phyloP scores from a whole-genome alignment of 2,113 vertebrate species.

The Heliornis fulica region DNA sequence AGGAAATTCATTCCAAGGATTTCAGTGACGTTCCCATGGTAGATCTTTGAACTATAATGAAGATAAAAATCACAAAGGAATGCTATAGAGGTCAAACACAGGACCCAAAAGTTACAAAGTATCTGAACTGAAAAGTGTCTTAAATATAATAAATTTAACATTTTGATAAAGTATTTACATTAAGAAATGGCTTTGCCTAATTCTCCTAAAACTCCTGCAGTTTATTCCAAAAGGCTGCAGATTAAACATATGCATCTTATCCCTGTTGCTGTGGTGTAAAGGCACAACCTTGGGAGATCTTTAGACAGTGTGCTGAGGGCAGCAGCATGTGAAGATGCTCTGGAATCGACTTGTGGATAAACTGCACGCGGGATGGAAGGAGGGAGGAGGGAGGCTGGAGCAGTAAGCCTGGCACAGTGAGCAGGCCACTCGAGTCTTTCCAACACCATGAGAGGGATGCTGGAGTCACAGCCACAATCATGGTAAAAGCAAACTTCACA shows the following conservation, averaged over 20 bases:
- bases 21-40: conserved; percentile 64
- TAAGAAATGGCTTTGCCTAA: background rate
- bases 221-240: background rate
- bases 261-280: background rate
- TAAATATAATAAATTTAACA: background rate
- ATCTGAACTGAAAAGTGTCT: background rate
- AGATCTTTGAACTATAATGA: conserved; percentile 8
- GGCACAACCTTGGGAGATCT: background rate
- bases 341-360: background rate
- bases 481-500: background rate
- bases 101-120: background rate
- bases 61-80: conserved; percentile 65
- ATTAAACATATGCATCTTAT: background rate
- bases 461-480: background rate
- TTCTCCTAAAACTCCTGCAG: background rate
- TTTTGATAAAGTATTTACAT: background rate
- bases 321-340: background rate
- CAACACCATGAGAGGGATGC: background rate
- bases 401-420: fast-evolving
- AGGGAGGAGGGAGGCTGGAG: background rate
- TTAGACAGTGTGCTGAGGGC: background rate
- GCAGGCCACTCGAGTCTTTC: background rate
- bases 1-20: conserved; percentile 68
- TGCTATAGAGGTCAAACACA: background rate
- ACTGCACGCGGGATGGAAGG: background rate